These are phyloP conservation scores for Leucophora obtusa DNA, from an alignment of 2,888 invertebrate genomes.

Conservation along the genomic window DNA sequence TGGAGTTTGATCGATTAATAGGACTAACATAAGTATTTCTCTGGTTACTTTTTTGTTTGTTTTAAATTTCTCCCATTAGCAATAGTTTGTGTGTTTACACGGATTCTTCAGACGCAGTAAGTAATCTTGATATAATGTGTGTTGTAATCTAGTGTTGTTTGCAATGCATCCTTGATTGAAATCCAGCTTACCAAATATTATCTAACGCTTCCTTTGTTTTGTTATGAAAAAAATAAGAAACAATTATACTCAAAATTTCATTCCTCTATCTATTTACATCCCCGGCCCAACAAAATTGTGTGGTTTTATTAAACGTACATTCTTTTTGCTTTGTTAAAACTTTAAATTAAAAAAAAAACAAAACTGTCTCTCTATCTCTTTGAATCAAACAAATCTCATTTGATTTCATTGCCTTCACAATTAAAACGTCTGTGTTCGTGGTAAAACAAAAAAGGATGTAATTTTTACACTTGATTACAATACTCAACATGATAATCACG, in stretches of 20 bases:
- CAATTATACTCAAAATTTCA: not conserved
- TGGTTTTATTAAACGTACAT: slow-evolving; percentile 42
- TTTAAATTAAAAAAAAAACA: slow-evolving; percentile 49
- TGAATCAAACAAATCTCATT: slow-evolving; percentile 41
- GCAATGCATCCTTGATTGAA: slow-evolving; percentile 47
- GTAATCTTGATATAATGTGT: slow-evolving; percentile 58
- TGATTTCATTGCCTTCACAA: slow-evolving; percentile 65
- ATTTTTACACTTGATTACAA: slow-evolving; percentile 72
- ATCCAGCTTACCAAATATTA: slow-evolving; percentile 45
- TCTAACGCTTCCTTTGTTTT: slow-evolving; percentile 42
- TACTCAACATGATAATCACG: slow-evolving; percentile 65
- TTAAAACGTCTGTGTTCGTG: slow-evolving; percentile 51
- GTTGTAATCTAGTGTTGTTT: slow-evolving; percentile 63
- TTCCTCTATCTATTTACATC: not conserved
- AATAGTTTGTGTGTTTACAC: slow-evolving; percentile 43
- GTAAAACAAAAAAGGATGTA: slow-evolving; percentile 67
- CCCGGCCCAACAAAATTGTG: slow-evolving; percentile 25
- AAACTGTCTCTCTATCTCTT: slow-evolving; percentile 59
- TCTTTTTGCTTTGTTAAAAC: slow-evolving; percentile 28
- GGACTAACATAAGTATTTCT: not conserved
- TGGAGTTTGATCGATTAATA: not conserved
- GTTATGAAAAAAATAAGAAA: not conserved
- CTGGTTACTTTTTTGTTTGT: not conserved
- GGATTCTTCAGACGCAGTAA: slow-evolving; percentile 57
- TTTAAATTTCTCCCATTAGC: slow-evolving; percentile 18